These are phyloP conservation scores for Psittacula echo DNA, from an alignment of 2,797 vertebrate genomes.

Conservation along the genomic window DNA sequence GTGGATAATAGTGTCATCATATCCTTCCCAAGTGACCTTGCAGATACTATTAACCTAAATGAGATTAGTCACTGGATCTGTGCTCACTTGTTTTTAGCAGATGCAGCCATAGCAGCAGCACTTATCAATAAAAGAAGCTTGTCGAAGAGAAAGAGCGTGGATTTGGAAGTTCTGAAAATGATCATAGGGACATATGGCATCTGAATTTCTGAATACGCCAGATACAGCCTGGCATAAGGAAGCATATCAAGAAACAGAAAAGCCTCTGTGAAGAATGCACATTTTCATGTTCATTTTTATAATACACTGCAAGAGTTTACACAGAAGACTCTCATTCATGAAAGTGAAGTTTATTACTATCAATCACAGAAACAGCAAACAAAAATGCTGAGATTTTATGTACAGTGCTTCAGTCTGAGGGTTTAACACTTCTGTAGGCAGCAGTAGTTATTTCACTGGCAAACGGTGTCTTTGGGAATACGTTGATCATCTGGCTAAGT, in stretches of 20 bases:
- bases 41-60: conserved; percentile 11
- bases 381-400: conserved; percentile 62
- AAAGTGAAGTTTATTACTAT: conserved; percentile 52
- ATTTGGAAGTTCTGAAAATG: conserved; percentile 37
- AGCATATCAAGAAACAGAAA: background rate
- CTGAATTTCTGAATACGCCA: conserved; percentile 55
- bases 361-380: conserved; percentile 57
- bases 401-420: conserved; percentile 47
- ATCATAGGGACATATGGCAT: conserved; percentile 57
- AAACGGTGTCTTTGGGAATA: conserved; percentile 55
- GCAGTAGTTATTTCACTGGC: conserved; percentile 50
- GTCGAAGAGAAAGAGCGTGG: background rate
- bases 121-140: conserved; percentile 12
- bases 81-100: conserved; percentile 20
- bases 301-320: conserved; percentile 53
- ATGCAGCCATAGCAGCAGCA: conserved; percentile 51
- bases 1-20: background rate
- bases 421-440: conserved; percentile 44
- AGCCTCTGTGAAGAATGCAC: conserved; percentile 17
- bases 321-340: conserved; percentile 47
- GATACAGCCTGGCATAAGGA: conserved; percentile 55
- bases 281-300: conserved; percentile 47
- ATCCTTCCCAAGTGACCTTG: conserved; percentile 43
- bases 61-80: conserved; percentile 36
- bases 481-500: conserved; percentile 42